Percentiles rank a stretch among this genome's conserved stretches.
Evolutionary conservation across 2,797 vertebrate genomes (phyloP).

Genomic region (Menidia menidia): DNA sequence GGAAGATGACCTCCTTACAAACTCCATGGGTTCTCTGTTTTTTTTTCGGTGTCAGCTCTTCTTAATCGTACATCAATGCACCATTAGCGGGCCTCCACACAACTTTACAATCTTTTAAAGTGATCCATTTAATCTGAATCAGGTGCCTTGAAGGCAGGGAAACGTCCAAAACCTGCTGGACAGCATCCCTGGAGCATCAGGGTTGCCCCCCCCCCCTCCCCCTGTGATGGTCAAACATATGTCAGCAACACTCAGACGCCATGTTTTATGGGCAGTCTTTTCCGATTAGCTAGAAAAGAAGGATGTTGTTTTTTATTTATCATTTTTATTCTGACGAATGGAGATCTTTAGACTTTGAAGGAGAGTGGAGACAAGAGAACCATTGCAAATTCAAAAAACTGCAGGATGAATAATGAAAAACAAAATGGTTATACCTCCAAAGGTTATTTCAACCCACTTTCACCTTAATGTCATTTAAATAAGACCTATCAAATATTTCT

Average conservation of each 20-base stretch:
- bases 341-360: slow-evolving; percentile 18
- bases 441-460: neutral
- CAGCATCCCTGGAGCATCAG: too few species aligned
- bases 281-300: slow-evolving; percentile 16
- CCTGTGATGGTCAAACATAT: slow-evolving; percentile 11
- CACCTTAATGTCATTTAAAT: too few species aligned
- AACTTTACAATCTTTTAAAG: too few species aligned
- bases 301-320: slow-evolving; percentile 12
- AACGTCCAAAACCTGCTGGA: too few species aligned
- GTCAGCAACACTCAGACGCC: neutral
- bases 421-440: neutral
- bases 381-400: slow-evolving; percentile 6
- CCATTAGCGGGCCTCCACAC: too few species aligned
- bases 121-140: too few species aligned
- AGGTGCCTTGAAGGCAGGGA: too few species aligned
- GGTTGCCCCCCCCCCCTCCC: too few species aligned
- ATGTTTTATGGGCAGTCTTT: slow-evolving; percentile 16
- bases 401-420: slow-evolving; percentile 10
- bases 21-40: slow-evolving; percentile 1
- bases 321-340: slow-evolving; percentile 36
- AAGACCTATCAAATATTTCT: neutral
- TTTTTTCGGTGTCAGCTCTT: slow-evolving; percentile 18
- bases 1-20: slow-evolving; percentile 8
- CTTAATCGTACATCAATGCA: neutral
- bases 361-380: slow-evolving; percentile 7